Evolutionary conservation across 2,888 invertebrate species (phyloP).

Genomic region (Vandiemenella viatica): DNA sequence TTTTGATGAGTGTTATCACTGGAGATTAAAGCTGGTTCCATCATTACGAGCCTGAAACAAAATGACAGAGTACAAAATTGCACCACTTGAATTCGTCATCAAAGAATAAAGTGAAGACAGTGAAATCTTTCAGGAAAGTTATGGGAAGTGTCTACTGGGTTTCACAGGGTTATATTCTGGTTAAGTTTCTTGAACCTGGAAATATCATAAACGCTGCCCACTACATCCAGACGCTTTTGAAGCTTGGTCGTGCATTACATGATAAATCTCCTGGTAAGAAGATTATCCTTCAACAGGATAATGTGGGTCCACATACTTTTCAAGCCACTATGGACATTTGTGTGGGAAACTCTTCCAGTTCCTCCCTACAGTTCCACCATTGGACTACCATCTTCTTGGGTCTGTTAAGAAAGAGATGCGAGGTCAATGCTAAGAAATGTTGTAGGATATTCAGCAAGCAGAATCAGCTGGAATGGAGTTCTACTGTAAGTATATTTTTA

Average conservation of each 20-base stretch:
- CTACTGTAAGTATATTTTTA: neutral
- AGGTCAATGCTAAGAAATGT: too few relatives aligned
- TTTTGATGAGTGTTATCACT: neutral
- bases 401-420: too few relatives aligned
- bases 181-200: neutral
- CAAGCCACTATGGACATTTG: too few relatives aligned
- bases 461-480: neutral
- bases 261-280: neutral
- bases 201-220: neutral
- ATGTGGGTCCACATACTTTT: neutral
- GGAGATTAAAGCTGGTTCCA: neutral
- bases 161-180: constrained; percentile 3
- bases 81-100: constrained; percentile 1
- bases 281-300: neutral
- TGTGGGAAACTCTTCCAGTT: too few relatives aligned
- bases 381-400: too few relatives aligned
- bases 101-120: neutral
- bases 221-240: neutral
- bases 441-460: neutral
- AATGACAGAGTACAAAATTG: neutral
- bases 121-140: neutral
- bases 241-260: neutral
- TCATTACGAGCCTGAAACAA: neutral
- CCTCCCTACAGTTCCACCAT: too few relatives aligned
- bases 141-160: constrained; percentile 1